Evolutionary conservation across 2,888 invertebrate species (phyloP).

Genomic region (Scaptomyza polygonia): DNA sequence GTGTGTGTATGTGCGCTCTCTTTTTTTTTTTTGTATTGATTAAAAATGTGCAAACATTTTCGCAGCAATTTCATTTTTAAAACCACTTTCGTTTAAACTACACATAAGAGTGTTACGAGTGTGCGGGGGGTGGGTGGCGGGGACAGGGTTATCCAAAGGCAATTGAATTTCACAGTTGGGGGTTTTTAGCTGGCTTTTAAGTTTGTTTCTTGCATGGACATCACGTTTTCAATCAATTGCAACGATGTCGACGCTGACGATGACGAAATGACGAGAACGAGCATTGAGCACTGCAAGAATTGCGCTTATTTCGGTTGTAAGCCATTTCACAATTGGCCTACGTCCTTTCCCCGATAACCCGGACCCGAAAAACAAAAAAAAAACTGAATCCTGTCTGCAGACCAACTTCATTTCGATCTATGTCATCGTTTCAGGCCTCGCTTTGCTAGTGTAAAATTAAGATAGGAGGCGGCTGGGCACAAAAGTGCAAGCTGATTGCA

Average conservation of each 20-base stretch:
- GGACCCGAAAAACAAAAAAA: not conserved
- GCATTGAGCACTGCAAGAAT: conserved; percentile 40
- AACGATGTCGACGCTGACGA: conserved; percentile 60
- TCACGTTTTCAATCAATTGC: conserved; percentile 80
- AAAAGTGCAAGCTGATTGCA: conserved; percentile 77
- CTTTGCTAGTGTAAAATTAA: conserved; percentile 58
- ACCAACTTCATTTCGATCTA: conserved; percentile 46
- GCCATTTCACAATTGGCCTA: conserved; percentile 75
- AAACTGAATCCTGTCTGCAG: conserved; percentile 49
- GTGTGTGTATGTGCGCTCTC: conserved; percentile 3
- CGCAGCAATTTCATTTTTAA: conserved; percentile 77
- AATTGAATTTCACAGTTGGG: conserved; percentile 2
- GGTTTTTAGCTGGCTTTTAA: conserved; percentile 63
- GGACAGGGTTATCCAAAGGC: not conserved
- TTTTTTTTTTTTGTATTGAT: conserved; percentile 68
- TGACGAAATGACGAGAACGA: conserved; percentile 16
- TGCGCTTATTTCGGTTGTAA: conserved; percentile 74
- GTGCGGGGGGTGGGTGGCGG: not conserved
- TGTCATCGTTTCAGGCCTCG: conserved; percentile 35
- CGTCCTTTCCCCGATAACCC: not conserved
- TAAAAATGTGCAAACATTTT: conserved; percentile 80
- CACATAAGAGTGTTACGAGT: conserved; percentile 28
- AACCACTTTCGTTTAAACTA: conserved; percentile 74
- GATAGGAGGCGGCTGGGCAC: conserved; percentile 64
- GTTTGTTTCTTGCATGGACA: conserved; percentile 78